Evolutionary conservation across 2,113 vertebrate genomes (phyloP), one percentile per base, ranked within the genome.

Genomic region (Phrynosoma blainvillii): DNA sequence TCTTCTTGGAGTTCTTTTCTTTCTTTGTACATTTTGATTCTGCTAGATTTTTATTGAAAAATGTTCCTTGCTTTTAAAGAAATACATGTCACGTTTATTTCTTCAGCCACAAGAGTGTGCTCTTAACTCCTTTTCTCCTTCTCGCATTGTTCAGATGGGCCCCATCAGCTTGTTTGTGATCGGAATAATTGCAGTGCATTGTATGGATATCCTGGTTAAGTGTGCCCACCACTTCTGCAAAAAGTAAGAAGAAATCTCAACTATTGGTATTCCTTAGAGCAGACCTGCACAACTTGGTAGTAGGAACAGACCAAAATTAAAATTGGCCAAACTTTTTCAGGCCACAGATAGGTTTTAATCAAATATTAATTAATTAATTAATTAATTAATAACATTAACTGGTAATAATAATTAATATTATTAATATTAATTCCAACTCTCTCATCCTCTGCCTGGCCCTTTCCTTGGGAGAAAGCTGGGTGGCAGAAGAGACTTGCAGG

Each of bases 141-240:
- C 88, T 88, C 11, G 47, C 73, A 85, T 59, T 89, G 52, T 95
- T 79, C 95, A 99, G 99, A 71, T 99, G 66, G 98, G 99, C 73
- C 98, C 99, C 0, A 12, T 99, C 92, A 99, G 98, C 92, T 97
- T 99, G 79, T 73, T 99, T 92, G 90, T 96, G 81, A 98, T 99
- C 94, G 98, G 98, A 25, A 18, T 99, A 2, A 95, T 99, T 21
- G 98, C 99, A 0, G 96, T 99, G 81, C 98, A 99, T 94, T 99
- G 99, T 89, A 99, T 99, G 99, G 93, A 93, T 79, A 92, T 99
- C 90, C 97, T 99, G 92, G 99, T 99, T 42, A 98, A 97, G 54
- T 99, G 98, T 0, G 97, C 98, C 5, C 98, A 97, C 90, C 98
- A 99, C 95, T 97, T 99, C 93, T 98, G 98, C 92, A 85, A 13